Evolutionary conservation across 2,797 vertebrate species (phyloP).

Genomic region (Sardinella longiceps): DNA sequence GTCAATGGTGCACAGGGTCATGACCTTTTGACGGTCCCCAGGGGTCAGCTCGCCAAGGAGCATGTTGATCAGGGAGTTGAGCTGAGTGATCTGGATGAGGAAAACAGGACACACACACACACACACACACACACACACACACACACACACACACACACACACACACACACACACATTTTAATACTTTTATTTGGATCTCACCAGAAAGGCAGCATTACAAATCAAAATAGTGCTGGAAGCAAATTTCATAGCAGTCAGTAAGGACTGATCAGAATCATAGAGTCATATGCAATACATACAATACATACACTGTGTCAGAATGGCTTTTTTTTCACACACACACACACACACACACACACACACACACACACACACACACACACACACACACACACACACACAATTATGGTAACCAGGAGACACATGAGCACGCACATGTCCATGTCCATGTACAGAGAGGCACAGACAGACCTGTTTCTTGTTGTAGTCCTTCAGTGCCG

Average conservation of each 20-base stretch:
- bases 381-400: background rate
- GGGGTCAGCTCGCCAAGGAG: constrained; percentile 84
- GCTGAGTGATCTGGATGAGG: constrained; percentile 85
- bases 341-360: constrained; percentile 12
- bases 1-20: constrained; percentile 88
- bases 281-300: too few relatives aligned
- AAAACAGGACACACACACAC: background rate
- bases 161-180: background rate
- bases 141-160: background rate
- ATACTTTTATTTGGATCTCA: too few relatives aligned
- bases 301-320: too few relatives aligned
- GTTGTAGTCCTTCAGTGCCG: constrained; percentile 77
- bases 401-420: background rate
- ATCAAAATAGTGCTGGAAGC: too few relatives aligned
- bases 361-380: background rate
- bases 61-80: constrained; percentile 93
- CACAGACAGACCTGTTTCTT: constrained; percentile 68
- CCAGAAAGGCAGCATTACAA: too few relatives aligned
- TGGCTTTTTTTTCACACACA: too few relatives aligned
- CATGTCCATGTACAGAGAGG: background rate
- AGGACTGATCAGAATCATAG: too few relatives aligned
- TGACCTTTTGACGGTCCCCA: constrained; percentile 89
- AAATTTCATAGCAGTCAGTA: too few relatives aligned
- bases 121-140: background rate
- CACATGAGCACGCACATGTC: background rate